These are phyloP conservation scores for Loripinus fragilis DNA, from an alignment of 2,888 invertebrate species.

Conservation along the genomic window DNA sequence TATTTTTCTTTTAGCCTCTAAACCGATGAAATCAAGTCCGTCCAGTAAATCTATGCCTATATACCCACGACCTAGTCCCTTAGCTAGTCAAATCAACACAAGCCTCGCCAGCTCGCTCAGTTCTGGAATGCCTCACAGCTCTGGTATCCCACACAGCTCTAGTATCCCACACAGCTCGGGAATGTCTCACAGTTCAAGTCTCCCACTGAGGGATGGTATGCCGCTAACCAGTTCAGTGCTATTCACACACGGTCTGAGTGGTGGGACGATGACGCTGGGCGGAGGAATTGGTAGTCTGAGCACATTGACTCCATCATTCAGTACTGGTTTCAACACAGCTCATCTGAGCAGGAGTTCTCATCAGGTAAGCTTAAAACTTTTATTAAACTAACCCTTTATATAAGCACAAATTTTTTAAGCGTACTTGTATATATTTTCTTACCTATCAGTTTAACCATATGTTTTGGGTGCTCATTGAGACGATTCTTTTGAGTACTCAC, in stretches of 20 bases:
- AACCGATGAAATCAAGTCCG: neutral
- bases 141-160: neutral
- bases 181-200: conserved; percentile 30
- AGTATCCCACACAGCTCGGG: conserved; percentile 48
- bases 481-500: too few relatives aligned
- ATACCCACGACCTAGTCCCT: neutral
- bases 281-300: conserved; percentile 9
- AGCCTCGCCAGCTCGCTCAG: neutral
- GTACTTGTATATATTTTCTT: too few relatives aligned
- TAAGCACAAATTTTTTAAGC: too few relatives aligned
- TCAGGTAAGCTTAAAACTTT: too few relatives aligned
- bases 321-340: neutral
- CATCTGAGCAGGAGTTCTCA: neutral
- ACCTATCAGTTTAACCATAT: too few relatives aligned
- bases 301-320: neutral
- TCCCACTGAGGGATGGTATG: conserved; percentile 57
- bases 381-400: too few relatives aligned
- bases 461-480: too few relatives aligned
- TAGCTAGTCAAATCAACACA: conserved; percentile 7
- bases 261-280: conserved; percentile 41
- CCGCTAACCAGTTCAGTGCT: conserved; percentile 57
- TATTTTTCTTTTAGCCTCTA: neutral
- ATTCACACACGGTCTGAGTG: conserved; percentile 47
- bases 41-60: neutral
- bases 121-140: neutral